Conservation (phyloP, 2,797 vertebrate genomes). For the Coranthus polyacanthus region DNA sequence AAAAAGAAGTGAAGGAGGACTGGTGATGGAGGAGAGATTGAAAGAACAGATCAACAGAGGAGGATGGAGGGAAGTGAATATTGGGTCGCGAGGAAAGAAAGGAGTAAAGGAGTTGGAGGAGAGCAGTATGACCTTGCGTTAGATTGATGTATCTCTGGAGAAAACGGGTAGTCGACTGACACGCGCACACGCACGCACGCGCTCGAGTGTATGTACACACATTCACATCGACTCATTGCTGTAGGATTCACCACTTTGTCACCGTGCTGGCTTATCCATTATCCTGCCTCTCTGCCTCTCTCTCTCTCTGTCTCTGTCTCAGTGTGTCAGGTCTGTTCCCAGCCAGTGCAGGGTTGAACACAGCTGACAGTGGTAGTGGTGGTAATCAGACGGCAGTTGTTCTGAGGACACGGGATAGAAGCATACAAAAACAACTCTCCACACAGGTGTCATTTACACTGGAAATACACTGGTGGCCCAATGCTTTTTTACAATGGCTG, state of each 20-base stretch:
- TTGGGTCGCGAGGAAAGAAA: constrained; percentile 1
- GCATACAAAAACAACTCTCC: constrained; percentile 38
- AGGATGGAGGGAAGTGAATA: constrained; percentile 5
- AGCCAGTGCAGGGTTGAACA: constrained; percentile 38
- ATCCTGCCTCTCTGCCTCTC: constrained; percentile 51
- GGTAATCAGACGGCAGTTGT: constrained; percentile 59
- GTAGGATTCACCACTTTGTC: constrained; percentile 77
- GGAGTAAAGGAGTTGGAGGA: constrained; percentile 30
- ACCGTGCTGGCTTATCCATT: constrained; percentile 72
- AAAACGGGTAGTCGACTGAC: constrained; percentile 63
- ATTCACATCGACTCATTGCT: constrained; percentile 33
- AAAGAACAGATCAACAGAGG: constrained; percentile 20
- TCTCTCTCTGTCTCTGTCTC: constrained; percentile 45
- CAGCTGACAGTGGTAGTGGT: constrained; percentile 55
- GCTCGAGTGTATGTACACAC: constrained; percentile 8
- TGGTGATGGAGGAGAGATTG: too few species aligned
- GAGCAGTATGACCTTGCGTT: constrained; percentile 73
- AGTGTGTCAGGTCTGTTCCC: constrained; percentile 56
- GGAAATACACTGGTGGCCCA: too few species aligned
- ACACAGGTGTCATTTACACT: neutral
- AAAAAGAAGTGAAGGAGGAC: too few species aligned
- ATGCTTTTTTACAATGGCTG: too few species aligned
- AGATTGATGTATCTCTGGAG: constrained; percentile 80
- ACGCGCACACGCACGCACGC: constrained; percentile 21
- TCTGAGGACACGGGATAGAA: constrained; percentile 42